Evolutionary conservation across 2,113 vertebrate species (phyloP).

Genomic region (Leptobrachium ailaonicum): DNA sequence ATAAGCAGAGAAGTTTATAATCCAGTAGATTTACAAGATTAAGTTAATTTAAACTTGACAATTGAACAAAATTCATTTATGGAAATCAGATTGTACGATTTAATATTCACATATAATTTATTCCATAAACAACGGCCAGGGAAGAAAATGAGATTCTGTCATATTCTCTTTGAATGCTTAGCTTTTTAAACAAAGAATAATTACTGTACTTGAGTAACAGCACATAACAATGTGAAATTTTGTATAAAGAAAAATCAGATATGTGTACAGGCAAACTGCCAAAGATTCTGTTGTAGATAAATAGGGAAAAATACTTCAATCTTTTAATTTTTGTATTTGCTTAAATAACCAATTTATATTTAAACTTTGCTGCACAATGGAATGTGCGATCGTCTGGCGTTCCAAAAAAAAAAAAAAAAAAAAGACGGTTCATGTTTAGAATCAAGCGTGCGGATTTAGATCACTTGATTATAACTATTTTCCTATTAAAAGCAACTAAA

Average conservation of each 20-base stretch:
- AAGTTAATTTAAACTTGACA: slow-evolving; percentile 46
- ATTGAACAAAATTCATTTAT: slow-evolving; percentile 47
- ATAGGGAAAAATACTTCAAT: slow-evolving; percentile 29
- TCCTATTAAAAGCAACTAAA: not conserved
- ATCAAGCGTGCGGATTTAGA: not conserved
- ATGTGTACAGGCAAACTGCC: slow-evolving; percentile 25
- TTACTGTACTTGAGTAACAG: slow-evolving; percentile 33
- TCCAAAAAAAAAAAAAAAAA: not conserved
- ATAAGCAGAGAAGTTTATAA: slow-evolving; percentile 35
- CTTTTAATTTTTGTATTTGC: slow-evolving; percentile 39
- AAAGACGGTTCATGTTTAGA: not conserved
- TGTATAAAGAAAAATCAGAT: not conserved
- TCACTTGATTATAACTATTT: not conserved
- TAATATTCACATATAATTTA: slow-evolving; percentile 45
- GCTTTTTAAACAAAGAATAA: slow-evolving; percentile 46
- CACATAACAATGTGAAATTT: slow-evolving; percentile 33
- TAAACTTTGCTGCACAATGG: not conserved
- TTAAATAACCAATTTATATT: slow-evolving; percentile 41
- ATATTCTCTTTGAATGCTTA: slow-evolving; percentile 39
- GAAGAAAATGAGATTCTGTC: slow-evolving; percentile 47
- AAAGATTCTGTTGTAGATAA: slow-evolving; percentile 31
- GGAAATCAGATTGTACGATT: slow-evolving; percentile 41
- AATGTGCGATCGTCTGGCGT: not conserved
- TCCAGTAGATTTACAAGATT: slow-evolving; percentile 44
- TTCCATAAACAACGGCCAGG: slow-evolving; percentile 39